These are phyloP conservation scores for Merluccius polli DNA, from an alignment of 2,797 vertebrate genomes.

Conservation along the genomic window DNA sequence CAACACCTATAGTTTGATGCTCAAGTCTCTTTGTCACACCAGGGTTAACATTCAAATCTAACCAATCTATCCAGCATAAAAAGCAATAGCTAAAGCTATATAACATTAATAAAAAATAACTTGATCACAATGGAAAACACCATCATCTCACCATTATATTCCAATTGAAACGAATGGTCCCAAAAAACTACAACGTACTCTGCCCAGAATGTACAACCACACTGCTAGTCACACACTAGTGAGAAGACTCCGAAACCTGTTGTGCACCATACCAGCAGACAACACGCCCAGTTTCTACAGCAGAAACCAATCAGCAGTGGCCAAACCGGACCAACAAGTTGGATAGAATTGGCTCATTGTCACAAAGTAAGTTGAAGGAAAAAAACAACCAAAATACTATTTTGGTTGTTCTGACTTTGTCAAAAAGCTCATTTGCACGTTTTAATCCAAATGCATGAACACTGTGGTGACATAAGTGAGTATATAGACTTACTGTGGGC, in stretches of 20 bases:
- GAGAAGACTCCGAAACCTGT: slow-evolving; percentile 61
- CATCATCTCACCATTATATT: slow-evolving; percentile 54
- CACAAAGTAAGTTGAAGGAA: slow-evolving; percentile 5
- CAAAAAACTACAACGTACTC: slow-evolving; percentile 7
- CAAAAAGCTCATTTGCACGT: too few relatives aligned
- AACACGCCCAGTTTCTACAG: slow-evolving; percentile 48
- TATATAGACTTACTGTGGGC: too few relatives aligned
- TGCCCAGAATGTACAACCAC: slow-evolving; percentile 10
- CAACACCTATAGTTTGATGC: neutral
- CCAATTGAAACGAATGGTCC: slow-evolving; percentile 17
- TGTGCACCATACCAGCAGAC: slow-evolving; percentile 58
- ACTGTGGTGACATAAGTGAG: too few relatives aligned
- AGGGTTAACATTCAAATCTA: neutral
- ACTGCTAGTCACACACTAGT: slow-evolving; percentile 33
- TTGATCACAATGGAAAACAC: neutral
- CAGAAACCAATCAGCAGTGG: slow-evolving; percentile 42
- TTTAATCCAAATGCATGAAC: too few relatives aligned
- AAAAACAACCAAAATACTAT: neutral
- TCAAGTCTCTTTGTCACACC: neutral
- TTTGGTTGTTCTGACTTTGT: too few relatives aligned
- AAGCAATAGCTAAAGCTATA: neutral
- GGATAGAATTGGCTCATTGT: slow-evolving; percentile 25
- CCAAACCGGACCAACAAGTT: slow-evolving; percentile 44
- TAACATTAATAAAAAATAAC: slow-evolving; percentile 9
- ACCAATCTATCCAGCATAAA: slow-evolving; percentile 11